Conservation (phyloP, 2,888 invertebrate genomes). For the Entomobrya proxima region DNA sequence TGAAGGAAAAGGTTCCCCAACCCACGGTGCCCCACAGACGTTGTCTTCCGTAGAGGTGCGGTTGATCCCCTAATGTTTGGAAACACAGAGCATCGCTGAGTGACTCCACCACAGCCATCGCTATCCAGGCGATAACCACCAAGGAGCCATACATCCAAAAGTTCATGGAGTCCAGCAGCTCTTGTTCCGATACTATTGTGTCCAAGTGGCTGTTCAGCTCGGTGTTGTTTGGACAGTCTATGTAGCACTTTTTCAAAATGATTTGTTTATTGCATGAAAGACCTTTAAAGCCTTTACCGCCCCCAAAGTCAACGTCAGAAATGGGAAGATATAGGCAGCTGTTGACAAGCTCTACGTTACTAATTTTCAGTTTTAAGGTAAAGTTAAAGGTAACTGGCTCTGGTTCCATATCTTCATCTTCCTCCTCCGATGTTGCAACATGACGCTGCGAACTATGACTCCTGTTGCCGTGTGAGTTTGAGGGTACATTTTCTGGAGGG, state of each 20-base stretch:
- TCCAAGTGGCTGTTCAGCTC: conserved; percentile 72
- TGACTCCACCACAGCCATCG: conserved; percentile 91
- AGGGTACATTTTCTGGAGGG: conserved; percentile 41
- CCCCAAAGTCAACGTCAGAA: conserved; percentile 63
- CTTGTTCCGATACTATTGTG: conserved; percentile 65
- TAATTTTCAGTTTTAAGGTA: conserved; percentile 50
- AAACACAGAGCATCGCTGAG: conserved; percentile 94
- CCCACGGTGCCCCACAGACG: conserved; percentile 92
- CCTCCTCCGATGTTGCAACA: neutral
- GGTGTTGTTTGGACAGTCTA: conserved; percentile 71
- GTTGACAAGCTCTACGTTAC: neutral
- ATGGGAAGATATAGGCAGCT: conserved; percentile 70
- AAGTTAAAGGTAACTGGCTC: conserved; percentile 41
- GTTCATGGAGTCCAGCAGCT: conserved; percentile 78
- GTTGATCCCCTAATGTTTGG: conserved; percentile 85
- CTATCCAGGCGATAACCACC: conserved; percentile 88
- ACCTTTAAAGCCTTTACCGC: conserved; percentile 35
- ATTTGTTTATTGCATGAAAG: conserved; percentile 63
- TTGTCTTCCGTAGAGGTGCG: conserved; percentile 89
- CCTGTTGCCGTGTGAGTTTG: conserved; percentile 16
- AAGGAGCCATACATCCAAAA: conserved; percentile 89
- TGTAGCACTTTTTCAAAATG: conserved; percentile 67
- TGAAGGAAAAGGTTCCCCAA: conserved; percentile 87
- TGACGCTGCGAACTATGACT: neutral
- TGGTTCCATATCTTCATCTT: neutral